Base-by-base conservation (phyloP, 2,888 invertebrate genomes). In the Caenorhabditis uteleia region DNA sequence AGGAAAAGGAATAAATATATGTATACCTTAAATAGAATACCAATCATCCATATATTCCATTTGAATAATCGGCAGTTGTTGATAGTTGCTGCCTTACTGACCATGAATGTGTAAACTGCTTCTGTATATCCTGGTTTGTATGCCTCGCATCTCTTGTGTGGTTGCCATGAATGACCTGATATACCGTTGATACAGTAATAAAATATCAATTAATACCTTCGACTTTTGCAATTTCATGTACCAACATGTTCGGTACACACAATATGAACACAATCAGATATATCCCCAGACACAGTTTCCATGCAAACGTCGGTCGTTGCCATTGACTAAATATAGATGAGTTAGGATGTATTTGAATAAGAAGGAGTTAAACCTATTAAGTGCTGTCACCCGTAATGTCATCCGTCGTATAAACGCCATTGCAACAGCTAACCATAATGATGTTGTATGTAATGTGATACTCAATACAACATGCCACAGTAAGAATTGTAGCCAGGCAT, bases 371-470 rank as follows among this genome's bases (percentile, higher is more conserved):
- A 7, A 77, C 78, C 78, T 78, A 56, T 79, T 77, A 20, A 80
- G 42, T 18, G 65, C 55, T 16, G 76, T 69, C 8, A 76, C 57
- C n/a, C 76, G 56, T 18, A 81, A 62, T n/a, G 81, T 77, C 80
- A 80, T 82, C 23, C 74, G 31, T 43, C 82, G 55, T 20, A 82
- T 67, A 56, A 82, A 78, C 12, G 82, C 80, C 79, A 82, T 77
- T n/a, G 70, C 74, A 2, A 82, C 82, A 16, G 79, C 77, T 31
- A 82, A 57, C 78, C 81, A 82, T 38, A 82, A 68, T 1, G 77
- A 76, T 25, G 78, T 77, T 10, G 79, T 79, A 67, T 82, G 82
- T 29, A 82, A 70, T 27, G 75, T 70, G 50, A 82, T 82, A 51
- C 68, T 69, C 47, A 77, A 48, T 39, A 79, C 75, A 25, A 77